phyloP scores from a whole-genome alignment of 2,797 vertebrate genomes.

The Rhynchonycteris naso region DNA sequence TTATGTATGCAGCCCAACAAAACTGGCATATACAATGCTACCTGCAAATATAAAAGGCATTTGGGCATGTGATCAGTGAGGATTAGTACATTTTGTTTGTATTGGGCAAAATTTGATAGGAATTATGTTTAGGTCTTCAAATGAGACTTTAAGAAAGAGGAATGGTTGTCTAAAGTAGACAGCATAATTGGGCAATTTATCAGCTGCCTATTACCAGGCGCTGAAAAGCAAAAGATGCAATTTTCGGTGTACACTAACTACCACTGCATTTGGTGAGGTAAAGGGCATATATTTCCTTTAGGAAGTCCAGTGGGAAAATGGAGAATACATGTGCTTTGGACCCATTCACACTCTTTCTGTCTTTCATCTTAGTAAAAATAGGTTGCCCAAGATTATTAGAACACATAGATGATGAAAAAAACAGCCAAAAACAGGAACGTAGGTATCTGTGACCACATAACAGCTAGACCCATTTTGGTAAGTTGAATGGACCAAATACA shows the following conservation, averaged over 20 bases:
- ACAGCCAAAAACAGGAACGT: not conserved
- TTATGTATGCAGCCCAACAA: not conserved
- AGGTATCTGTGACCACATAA: not conserved
- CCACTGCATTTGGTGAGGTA: not conserved
- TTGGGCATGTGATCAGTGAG: constrained; percentile 31
- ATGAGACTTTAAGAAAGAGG: constrained; percentile 19
- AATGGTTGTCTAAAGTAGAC: not conserved
- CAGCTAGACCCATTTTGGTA: not conserved
- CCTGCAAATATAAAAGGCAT: not conserved
- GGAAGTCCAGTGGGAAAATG: not conserved
- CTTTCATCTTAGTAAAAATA: constrained; percentile 19
- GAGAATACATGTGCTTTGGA: not conserved
- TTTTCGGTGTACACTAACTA: not conserved
- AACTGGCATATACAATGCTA: not conserved
- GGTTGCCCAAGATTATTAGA: not conserved
- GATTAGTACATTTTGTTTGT: constrained; percentile 34
- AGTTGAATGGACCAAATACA: not conserved
- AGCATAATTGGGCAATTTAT: not conserved
- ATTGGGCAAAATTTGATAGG: constrained; percentile 18
- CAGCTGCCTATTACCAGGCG: not conserved
- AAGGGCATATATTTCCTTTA: not conserved
- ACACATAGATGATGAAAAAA: not conserved
- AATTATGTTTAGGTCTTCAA: constrained; percentile 28
- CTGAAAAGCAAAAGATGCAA: constrained; percentile 38
- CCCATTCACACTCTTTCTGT: not conserved